Percentiles rank a stretch among this genome's conserved stretches.
phyloP scores from a whole-genome alignment of 2,888 invertebrate genomes.

The Steinernema scapterisci region DNA sequence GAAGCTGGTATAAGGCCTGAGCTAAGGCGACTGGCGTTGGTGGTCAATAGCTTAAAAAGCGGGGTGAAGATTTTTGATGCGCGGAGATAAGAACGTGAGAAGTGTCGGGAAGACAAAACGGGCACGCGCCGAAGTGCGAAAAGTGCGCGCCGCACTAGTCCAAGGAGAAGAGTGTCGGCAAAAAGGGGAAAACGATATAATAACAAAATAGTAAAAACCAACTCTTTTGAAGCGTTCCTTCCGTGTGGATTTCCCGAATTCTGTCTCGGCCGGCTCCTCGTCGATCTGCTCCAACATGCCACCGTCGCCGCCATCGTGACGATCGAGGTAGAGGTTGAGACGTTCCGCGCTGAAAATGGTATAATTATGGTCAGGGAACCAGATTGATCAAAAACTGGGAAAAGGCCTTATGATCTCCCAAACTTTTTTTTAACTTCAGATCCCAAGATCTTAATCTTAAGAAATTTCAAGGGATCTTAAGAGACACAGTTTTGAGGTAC shows the following conservation, averaged over 20 bases:
- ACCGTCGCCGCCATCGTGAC: constrained; percentile 44
- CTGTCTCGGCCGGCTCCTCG: constrained; percentile 39
- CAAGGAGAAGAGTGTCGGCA: constrained; percentile 4
- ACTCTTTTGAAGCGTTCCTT: constrained; percentile 29
- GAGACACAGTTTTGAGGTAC: no score
- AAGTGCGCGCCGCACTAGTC: not conserved
- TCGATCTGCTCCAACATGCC: constrained; percentile 44
- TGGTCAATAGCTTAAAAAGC: not conserved
- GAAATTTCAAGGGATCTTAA: no score
- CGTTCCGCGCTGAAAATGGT: constrained; percentile 65
- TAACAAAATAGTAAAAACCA: constrained; percentile 22
- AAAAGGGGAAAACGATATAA: constrained; percentile 7
- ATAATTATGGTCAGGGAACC: no score
- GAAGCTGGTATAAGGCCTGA: not conserved
- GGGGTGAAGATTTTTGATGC: constrained; percentile 21
- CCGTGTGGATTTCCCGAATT: constrained; percentile 19
- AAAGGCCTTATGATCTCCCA: no score
- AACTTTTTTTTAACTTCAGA: no score
- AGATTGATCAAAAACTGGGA: no score
- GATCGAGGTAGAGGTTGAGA: constrained; percentile 65
- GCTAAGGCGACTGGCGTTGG: not conserved
- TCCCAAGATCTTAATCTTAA: no score
- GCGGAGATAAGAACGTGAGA: constrained; percentile 16
- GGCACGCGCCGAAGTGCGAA: not conserved
- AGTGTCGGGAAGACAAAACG: not conserved